Percentiles rank a stretch among this genome's conserved stretches.
phyloP scores from a whole-genome alignment of 1,140 invertebrate genomes.

The Drosophila lacteicornis region DNA sequence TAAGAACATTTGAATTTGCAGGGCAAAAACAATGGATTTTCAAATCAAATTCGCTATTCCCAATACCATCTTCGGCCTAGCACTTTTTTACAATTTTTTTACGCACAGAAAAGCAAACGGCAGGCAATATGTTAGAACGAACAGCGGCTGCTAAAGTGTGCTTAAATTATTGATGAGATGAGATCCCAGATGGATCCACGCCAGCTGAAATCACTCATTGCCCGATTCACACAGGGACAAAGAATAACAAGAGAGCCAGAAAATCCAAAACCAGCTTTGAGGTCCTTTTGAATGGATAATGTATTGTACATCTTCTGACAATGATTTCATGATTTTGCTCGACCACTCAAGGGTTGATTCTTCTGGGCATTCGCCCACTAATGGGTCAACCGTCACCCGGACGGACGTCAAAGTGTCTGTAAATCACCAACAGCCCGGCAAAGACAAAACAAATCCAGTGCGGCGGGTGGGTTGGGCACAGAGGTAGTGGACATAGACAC shows the following conservation, averaged over 20 bases:
- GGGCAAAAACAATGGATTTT: not conserved
- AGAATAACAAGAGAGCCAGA: conserved; percentile 30
- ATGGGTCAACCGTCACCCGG: conserved; percentile 81
- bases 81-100: conserved; percentile 51
- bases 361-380: conserved; percentile 71
- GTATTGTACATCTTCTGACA: conserved; percentile 80
- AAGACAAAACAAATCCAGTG: conserved; percentile 38
- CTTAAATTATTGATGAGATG: conserved; percentile 79
- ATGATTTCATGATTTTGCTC: conserved; percentile 78
- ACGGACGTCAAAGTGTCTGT: conserved; percentile 81
- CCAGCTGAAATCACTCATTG: conserved; percentile 75
- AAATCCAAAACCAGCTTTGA: conserved; percentile 56
- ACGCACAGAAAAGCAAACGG: conserved; percentile 40
- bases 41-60: not conserved
- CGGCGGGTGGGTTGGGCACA: not conserved
- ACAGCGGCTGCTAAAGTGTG: conserved; percentile 53
- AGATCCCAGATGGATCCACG: conserved; percentile 67
- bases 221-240: conserved; percentile 29
- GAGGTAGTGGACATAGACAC: conserved; percentile 68
- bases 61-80: conserved; percentile 25
- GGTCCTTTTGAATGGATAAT: conserved; percentile 73
- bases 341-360: conserved; percentile 59
- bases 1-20: conserved; percentile 3
- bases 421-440: conserved; percentile 69
- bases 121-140: conserved; percentile 10